Base-by-base conservation (phyloP, 1,140 invertebrate species). In the Bactericera cockerelli region DNA sequence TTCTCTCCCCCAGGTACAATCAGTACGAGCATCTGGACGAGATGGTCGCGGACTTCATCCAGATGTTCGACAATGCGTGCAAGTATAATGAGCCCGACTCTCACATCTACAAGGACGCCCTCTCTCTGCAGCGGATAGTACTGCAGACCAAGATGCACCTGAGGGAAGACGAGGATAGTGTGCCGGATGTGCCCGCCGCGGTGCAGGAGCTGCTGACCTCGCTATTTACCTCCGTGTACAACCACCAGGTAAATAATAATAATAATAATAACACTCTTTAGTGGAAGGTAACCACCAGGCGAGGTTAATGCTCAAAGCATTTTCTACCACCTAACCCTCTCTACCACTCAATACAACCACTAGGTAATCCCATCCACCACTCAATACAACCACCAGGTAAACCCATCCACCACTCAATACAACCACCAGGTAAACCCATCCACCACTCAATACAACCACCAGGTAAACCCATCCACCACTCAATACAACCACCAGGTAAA, bases 51-150 rank as follows among this genome's bases (percentile, higher is more conserved):
- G 96, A 99, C 73, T 89, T 98, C 68, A 84, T 93, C 64, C 75
- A 97, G 14, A 97, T 99, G 92, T 95, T 99, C 72, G 94, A 99
- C 67, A 99, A 99, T 72, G 96, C 95, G 25, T 98, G 93, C 75
- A 96, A 96, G 74, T 99, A 96, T 71, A 99, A 99, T 72, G 96
- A 99, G 71, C 95, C 96, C 0, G 94, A 98, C 71, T 98, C 94
- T 0, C 89, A 95, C 70, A 96, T 99, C 65, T 99, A 99, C 70
- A 98, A 98, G 79, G 95, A 98, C 74, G 93, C 95, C 0, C 74
- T 98, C 56, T 87, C 92, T 28, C 72, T 99, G 61, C 93, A 98
- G 74, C 76, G 90, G 65, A 77, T 97, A 26, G 89, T 60, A n/a
- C 90, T 97, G 42, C 91, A 97, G 76, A 92, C 92, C 28, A 96